These are phyloP conservation scores for Parnassius smintheus DNA, from an alignment of 2,888 invertebrate genomes.

Conservation along the genomic window DNA sequence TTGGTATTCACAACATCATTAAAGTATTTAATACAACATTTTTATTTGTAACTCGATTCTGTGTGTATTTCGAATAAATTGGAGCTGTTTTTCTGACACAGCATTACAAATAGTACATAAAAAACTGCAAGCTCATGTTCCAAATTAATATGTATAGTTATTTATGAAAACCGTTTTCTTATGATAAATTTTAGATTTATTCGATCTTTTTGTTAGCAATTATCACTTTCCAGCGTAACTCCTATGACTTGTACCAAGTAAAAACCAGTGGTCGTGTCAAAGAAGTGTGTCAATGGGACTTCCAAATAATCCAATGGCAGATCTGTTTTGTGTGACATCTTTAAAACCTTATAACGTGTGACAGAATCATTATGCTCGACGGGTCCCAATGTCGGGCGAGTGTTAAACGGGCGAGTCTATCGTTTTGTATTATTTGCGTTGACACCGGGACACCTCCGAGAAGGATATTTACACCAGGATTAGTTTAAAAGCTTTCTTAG, in stretches of 20 bases:
- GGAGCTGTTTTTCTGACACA: no score
- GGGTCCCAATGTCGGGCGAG: not conserved
- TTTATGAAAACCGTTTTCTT: no score
- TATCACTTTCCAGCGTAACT: no score
- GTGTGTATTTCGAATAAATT: no score
- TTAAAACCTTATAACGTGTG: constrained; percentile 25
- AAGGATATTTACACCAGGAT: constrained; percentile 23
- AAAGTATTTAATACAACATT: no score
- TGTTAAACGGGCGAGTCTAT: constrained; percentile 1
- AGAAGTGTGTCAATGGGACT: constrained; percentile 19
- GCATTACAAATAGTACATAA: no score
- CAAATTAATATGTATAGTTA: no score
- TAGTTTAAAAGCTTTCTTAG: constrained; percentile 24
- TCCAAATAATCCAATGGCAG: constrained; percentile 36
- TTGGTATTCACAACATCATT: no score
- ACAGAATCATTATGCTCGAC: constrained; percentile 10
- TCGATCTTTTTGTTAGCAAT: no score
- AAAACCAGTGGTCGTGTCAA: constrained; percentile 14
- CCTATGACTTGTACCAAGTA: constrained; percentile 8
- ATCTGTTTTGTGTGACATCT: constrained; percentile 40
- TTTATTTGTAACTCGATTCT: no score
- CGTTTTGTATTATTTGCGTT: constrained; percentile 13
- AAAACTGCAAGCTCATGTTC: no score
- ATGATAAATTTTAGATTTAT: no score
- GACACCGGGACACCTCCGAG: constrained; percentile 11